phyloP scores from a whole-genome alignment of 2,888 invertebrate species.

The Trissoscelio sp. region DNA sequence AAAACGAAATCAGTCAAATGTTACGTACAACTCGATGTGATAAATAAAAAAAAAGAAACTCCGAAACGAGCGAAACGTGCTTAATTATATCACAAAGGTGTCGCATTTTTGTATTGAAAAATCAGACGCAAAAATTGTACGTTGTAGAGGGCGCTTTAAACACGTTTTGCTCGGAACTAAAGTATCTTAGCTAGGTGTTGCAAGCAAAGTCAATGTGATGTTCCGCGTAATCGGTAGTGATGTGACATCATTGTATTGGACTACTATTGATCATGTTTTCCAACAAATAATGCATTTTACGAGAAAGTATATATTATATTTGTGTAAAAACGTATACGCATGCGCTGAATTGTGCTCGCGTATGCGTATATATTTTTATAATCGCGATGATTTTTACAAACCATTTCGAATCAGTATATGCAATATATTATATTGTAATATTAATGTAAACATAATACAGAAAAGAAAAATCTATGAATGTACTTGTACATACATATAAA shows the following conservation, averaged over 20 bases:
- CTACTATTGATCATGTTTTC: constrained; percentile 34
- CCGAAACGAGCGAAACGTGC: constrained; percentile 17
- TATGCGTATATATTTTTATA: constrained; percentile 2
- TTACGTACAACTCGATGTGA: constrained; percentile 50
- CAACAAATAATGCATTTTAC: constrained; percentile 53
- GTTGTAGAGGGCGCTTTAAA: background rate
- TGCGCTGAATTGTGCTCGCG: background rate
- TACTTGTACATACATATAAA: constrained; percentile 40
- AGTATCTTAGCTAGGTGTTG: constrained; percentile 52
- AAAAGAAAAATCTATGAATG: constrained; percentile 14
- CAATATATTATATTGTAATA: constrained; percentile 19
- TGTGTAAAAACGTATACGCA: constrained; percentile 9
- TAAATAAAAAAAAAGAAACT: constrained; percentile 21
- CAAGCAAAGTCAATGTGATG: constrained; percentile 60
- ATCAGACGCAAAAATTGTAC: background rate
- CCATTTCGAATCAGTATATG: constrained; percentile 34
- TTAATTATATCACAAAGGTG: constrained; percentile 16
- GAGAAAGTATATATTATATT: constrained; percentile 45
- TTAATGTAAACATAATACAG: constrained; percentile 10
- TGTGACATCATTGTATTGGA: constrained; percentile 32
- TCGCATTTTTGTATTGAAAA: constrained; percentile 2
- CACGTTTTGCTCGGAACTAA: constrained; percentile 25
- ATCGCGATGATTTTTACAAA: constrained; percentile 31
- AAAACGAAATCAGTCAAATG: constrained; percentile 15
- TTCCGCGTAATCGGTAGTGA: constrained; percentile 38